Evolutionary conservation across 2,888 invertebrate species (phyloP).

Genomic region (Lasioglossum malachurum): DNA sequence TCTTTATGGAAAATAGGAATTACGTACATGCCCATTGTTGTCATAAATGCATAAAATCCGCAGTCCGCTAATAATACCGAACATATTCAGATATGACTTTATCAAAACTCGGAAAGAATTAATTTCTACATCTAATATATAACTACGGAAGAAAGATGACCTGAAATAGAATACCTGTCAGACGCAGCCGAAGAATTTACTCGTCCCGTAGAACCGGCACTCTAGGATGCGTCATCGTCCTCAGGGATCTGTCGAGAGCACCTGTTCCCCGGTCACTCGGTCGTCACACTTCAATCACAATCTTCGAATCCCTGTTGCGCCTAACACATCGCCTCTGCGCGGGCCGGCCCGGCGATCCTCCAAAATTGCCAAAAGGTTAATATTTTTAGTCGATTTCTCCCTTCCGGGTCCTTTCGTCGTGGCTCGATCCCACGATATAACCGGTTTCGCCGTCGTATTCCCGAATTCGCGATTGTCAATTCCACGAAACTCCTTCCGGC

Average conservation of each 20-base stretch:
- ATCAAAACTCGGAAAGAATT: not conserved
- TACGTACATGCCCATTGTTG: no score
- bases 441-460: slow-evolving; percentile 58
- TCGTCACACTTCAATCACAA: slow-evolving; percentile 46
- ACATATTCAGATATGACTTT: not conserved
- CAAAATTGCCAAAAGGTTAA: slow-evolving; percentile 10
- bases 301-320: slow-evolving; percentile 45
- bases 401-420: slow-evolving; percentile 31
- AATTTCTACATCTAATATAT: not conserved
- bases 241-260: slow-evolving; percentile 24
- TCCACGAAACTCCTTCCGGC: slow-evolving; percentile 51
- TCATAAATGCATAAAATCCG: no score
- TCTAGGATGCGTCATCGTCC: slow-evolving; percentile 29
- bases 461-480: slow-evolving; percentile 60
- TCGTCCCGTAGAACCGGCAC: not conserved
- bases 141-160: not conserved
- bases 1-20: no score
- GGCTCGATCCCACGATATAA: slow-evolving; percentile 54
- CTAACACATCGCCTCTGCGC: slow-evolving; percentile 24
- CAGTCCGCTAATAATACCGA: not conserved
- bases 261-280: slow-evolving; percentile 49
- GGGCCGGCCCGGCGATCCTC: slow-evolving; percentile 9
- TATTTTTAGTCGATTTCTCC: slow-evolving; percentile 33
- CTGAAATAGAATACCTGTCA: slow-evolving; percentile 29
- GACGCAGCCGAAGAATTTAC: slow-evolving; percentile 9